A percentile compares a stretch with the other conserved stretches of the same genome.
phyloP scores from a whole-genome alignment of 2,113 vertebrate genomes.

The Scopus umbretta region DNA sequence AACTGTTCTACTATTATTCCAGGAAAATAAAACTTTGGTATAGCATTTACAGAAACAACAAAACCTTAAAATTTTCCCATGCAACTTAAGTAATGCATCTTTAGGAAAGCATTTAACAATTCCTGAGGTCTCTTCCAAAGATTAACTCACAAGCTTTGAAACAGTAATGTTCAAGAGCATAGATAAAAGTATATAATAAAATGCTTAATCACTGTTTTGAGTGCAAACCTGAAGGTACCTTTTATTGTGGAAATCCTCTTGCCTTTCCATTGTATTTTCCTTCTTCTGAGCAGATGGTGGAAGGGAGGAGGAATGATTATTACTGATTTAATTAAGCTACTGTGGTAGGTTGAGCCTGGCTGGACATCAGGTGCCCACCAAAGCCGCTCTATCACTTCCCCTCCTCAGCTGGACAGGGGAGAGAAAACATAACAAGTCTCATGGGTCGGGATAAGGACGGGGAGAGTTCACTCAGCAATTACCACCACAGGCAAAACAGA shows the following conservation, averaged over 20 bases:
- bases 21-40: background rate
- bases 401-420: too few relatives aligned
- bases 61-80: background rate
- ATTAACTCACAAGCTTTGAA: background rate
- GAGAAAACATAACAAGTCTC: too few relatives aligned
- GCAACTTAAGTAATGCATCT: background rate
- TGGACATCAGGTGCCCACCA: too few relatives aligned
- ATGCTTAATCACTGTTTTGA: background rate
- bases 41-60: background rate
- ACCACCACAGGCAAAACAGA: too few relatives aligned
- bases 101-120: background rate
- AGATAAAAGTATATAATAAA: background rate
- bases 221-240: background rate
- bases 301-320: background rate
- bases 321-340: constrained; percentile 43
- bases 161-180: background rate
- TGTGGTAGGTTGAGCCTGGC: too few relatives aligned
- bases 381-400: too few relatives aligned
- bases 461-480: too few relatives aligned
- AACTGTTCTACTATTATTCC: background rate
- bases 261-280: background rate
- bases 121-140: background rate
- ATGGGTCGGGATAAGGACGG: too few relatives aligned
- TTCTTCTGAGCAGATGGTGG: background rate
- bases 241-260: background rate